Base-by-base conservation (phyloP, 2,888 invertebrate species). In the Trissoscelio sp. region DNA sequence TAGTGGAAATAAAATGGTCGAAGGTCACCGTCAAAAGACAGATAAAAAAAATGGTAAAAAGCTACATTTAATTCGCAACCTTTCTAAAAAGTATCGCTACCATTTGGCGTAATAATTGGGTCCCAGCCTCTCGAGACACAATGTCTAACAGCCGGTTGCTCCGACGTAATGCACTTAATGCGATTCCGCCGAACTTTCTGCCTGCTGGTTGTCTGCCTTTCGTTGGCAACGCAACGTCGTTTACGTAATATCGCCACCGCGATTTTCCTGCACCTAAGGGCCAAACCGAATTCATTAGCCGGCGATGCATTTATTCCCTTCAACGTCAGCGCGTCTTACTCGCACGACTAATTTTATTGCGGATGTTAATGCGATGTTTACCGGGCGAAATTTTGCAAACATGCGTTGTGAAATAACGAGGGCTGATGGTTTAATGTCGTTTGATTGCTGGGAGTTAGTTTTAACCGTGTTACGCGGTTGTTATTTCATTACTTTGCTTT, bases 161-260 rank as follows among this genome's bases (percentile, higher is more conserved):
- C 80, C 79, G 81, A 83, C 83, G 85, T 87, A 87, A 87, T 87
- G 85, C 86, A 85, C 83, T 88, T 88, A 88, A 89, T 88, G 84
- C 83, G 85, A 88, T 89, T 88, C 85, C 75, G 60, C 57, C 79
- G 83, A 86, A 85, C 86, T 88, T 87, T 87, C 85, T 84, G 87
- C 70, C 83, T 83, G 84, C 85, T 83, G 87, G 86, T 86, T 85
- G 83, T 80, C 85, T 84, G 83, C 83, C 83, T 85, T 83, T 81
- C 85, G 84, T 83, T 83, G 83, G 82, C 85, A 84, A 86, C 84
- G 84, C 85, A 86, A 87, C 60, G 81, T 86, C 86, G 83, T 85
- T 85, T 87, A 81, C 83, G 75, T 74, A 80, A 80, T 73, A 37
- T 83, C 73, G 69, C 73, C 60, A 78, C 67, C 39, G 74, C 73